Percentiles rank a stretch among this genome's conserved stretches.
Conservation (phyloP, 2,797 vertebrate genomes). For the Bovichtus diacanthus region DNA sequence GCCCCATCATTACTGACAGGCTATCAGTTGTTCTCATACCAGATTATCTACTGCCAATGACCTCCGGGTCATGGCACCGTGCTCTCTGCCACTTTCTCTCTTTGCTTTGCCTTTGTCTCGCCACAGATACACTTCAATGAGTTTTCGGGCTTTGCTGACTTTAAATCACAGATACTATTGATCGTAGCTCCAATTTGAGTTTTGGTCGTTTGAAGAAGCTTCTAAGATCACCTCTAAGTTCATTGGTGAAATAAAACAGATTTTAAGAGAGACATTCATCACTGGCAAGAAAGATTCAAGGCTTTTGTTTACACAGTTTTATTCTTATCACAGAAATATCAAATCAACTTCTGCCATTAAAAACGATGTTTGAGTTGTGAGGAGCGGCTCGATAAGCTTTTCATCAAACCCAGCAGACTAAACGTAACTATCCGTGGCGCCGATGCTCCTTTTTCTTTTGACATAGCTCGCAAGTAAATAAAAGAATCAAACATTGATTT, state of each 20-base stretch:
- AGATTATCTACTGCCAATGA: slow-evolving; percentile 80
- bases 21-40: slow-evolving; percentile 79
- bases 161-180: slow-evolving; percentile 65
- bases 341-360: not conserved
- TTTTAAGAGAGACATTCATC: not conserved
- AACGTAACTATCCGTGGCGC: not conserved
- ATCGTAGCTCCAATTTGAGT: slow-evolving; percentile 4
- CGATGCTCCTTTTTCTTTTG: not conserved
- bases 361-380: not conserved
- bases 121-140: slow-evolving; percentile 59
- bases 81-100: slow-evolving; percentile 75
- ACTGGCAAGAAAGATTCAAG: not conserved
- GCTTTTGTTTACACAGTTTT: not conserved
- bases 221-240: not conserved
- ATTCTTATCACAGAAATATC: not conserved
- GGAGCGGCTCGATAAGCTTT: not conserved
- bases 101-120: slow-evolving; percentile 68
- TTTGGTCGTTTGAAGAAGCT: slow-evolving; percentile 15
- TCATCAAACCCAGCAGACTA: not conserved
- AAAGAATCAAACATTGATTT: not conserved
- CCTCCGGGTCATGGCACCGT: slow-evolving; percentile 68
- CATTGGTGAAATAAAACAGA: not conserved
- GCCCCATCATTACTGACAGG: slow-evolving; percentile 75
- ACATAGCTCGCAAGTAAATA: not conserved
- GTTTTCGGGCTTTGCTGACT: slow-evolving; percentile 68